Evolutionary conservation across 2,888 invertebrate genomes (phyloP), one percentile per base, ranked within the genome.

Genomic region (Marasmarcha lunaedactyla): DNA sequence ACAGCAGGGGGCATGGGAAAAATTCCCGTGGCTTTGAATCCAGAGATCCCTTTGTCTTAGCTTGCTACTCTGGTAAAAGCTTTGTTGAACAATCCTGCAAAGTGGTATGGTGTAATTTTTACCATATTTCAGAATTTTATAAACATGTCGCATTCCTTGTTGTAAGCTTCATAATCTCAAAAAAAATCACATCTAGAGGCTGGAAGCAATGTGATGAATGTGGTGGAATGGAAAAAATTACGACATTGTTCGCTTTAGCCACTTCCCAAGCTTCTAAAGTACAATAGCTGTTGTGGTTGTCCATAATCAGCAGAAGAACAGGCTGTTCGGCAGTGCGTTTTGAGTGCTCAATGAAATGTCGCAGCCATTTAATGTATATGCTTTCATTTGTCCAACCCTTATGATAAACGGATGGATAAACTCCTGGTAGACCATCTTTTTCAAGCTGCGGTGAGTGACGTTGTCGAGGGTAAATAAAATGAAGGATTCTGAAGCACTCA

Each of bases 121-220:
- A 36, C 39, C 34, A 40, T 27, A 36, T 45, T 43, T 10, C 45
- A 42, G 34, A 37, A 42, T 41, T 52, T 57, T 36, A 54, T 41
- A 46, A 47, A 55, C 38, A 51, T 45, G 41, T 58, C 45, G 43
- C 57, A 59, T 41, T 59, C 51, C 34, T 48, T 52, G 41, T 49
- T 54, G 40, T 53, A 60, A 9, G 53, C 54, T 33, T 35, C 42
- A 33, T 51, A 25, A 46, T 47, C 6, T 40, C 43, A 43, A 39
- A 46, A 42, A 55, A 55, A 15, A 45, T 36, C 20, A 57, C 49
- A 46, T 51, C 53, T 14, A 59, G 46, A 14, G 53, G 52, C 37
- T 56, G 55, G 42, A 53, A 25, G 6, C 26, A 10, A 25, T 25
- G 26, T n/a, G n/a, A n/a, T n/a, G n/a, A n/a, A n/a, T n/a, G n/a